Percentiles rank a stretch among this genome's conserved stretches.
phyloP scores from a whole-genome alignment of 1,140 invertebrate species.

The Xylocopa sonorina region DNA sequence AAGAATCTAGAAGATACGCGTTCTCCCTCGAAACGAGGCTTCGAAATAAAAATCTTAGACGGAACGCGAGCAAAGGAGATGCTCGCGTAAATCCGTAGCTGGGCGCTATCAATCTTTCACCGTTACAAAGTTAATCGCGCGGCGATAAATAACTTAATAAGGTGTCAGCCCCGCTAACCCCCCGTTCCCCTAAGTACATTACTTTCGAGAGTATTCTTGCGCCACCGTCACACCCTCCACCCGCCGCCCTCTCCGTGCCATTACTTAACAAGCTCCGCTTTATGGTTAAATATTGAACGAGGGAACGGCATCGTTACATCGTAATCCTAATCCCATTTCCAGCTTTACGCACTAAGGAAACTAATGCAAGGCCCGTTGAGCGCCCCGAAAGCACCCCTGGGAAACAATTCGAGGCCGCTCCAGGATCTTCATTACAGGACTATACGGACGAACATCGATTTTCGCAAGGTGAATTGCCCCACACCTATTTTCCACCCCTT shows the following conservation, averaged over 20 bases:
- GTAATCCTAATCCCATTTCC: conserved; percentile 69
- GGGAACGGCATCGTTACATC: conserved; percentile 32
- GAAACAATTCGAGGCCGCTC: conserved; percentile 95
- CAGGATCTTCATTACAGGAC: conserved; percentile 95
- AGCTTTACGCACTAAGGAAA: conserved; percentile 93
- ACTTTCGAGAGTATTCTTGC: conserved; percentile 22
- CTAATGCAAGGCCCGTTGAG: conserved; percentile 93
- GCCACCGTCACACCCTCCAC: background rate
- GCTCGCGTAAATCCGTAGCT: background rate
- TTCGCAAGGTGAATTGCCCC: conserved; percentile 86
- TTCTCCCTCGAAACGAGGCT: too few species aligned
- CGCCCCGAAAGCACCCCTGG: conserved; percentile 93
- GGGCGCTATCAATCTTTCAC: conserved; percentile 1
- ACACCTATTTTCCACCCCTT: conserved; percentile 3
- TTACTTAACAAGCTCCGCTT: conserved; percentile 44
- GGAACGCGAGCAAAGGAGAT: too few species aligned
- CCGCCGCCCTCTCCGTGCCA: background rate
- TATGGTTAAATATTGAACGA: conserved; percentile 51
- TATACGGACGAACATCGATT: conserved; percentile 98
- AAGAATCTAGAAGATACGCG: too few species aligned
- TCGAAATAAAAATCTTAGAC: too few species aligned
- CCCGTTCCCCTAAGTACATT: conserved; percentile 23
- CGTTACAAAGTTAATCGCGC: conserved; percentile 6
- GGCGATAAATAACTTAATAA: conserved; percentile 19
- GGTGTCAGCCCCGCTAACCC: background rate